Percentiles rank a stretch among this genome's conserved stretches.
phyloP scores from a whole-genome alignment of 2,113 vertebrate genomes.

The Ciconia maguari region DNA sequence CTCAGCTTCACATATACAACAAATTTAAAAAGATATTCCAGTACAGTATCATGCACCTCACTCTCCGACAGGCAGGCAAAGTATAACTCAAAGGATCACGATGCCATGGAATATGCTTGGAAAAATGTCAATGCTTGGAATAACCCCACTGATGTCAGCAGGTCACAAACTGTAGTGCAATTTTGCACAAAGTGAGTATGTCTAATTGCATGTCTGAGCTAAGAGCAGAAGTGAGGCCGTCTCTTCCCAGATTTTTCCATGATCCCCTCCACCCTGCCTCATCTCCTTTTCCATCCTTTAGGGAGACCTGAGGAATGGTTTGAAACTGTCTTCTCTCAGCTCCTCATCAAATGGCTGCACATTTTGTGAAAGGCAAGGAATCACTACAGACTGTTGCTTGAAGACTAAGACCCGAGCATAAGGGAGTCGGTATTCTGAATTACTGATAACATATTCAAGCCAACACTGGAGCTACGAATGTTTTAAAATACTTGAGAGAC shows the following conservation, averaged over 20 bases:
- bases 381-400: not conserved
- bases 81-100: not conserved
- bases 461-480: not conserved
- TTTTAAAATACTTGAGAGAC: not conserved
- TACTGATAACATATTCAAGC: not conserved
- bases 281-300: not conserved
- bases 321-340: not conserved
- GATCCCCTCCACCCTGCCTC: not conserved
- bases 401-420: not conserved
- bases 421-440: not conserved
- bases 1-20: not conserved
- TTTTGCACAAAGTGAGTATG: not conserved
- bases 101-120: not conserved
- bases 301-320: not conserved
- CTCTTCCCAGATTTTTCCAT: not conserved
- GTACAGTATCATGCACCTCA: not conserved
- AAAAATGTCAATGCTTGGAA: not conserved
- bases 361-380: not conserved
- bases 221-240: not conserved
- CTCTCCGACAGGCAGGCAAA: not conserved
- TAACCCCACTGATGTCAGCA: not conserved
- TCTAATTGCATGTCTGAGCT: not conserved
- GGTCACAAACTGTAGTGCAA: not conserved
- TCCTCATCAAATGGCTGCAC: not conserved
- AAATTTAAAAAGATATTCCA: not conserved